Evolutionary conservation across 2,888 invertebrate genomes (phyloP).

Genomic region (Hypolimnas misippus): DNA sequence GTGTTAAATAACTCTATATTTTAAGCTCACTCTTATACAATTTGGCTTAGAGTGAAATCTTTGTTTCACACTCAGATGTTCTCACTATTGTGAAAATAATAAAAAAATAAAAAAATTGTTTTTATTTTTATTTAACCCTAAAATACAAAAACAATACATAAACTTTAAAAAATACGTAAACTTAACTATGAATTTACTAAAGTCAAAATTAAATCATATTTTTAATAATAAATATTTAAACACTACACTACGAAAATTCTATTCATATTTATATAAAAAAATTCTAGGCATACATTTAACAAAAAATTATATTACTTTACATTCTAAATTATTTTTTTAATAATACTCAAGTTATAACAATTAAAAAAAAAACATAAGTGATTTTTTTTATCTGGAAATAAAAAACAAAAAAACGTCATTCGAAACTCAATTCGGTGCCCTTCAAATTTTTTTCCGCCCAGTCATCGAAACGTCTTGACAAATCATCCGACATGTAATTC

Average conservation of each 20-base stretch:
- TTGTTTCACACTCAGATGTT: constrained; percentile 21
- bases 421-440: constrained; percentile 85
- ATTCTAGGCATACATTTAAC: too few species aligned
- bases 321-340: not conserved
- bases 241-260: not conserved
- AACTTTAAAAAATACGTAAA: not conserved
- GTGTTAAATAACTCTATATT: constrained; percentile 36
- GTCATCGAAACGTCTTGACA: constrained; percentile 88
- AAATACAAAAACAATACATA: not conserved
- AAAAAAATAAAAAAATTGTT: constrained; percentile 23
- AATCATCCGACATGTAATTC: constrained; percentile 89
- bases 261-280: too few species aligned
- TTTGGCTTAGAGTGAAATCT: constrained; percentile 40
- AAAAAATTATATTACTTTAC: not conserved
- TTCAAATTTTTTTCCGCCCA: constrained; percentile 86
- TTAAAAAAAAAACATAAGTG: not conserved
- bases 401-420: constrained; percentile 55
- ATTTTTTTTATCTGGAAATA: not conserved
- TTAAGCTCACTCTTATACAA: constrained; percentile 36
- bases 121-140: constrained; percentile 33
- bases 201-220: not conserved
- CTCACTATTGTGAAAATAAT: constrained; percentile 45
- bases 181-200: too few species aligned
- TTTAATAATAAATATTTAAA: constrained; percentile 5
- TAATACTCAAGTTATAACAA: not conserved